Evolutionary conservation across 2,113 vertebrate species (phyloP), one percentile per base, ranked within the genome.

Genomic region (Galemys pyrenaicus): DNA sequence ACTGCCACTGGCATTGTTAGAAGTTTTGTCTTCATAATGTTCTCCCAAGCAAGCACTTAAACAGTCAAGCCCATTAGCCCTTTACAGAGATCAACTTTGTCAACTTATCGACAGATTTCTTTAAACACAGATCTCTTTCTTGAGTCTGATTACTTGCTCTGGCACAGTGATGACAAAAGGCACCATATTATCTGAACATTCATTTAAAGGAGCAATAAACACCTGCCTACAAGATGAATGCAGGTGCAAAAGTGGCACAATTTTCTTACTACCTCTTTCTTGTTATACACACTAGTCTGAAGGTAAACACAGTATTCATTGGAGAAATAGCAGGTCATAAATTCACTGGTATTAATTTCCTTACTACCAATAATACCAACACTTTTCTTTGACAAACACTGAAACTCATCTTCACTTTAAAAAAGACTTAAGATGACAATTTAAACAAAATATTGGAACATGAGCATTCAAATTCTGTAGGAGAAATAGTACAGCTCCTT

Each of bases 11-110:
- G 39, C 67, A 79, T 84, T 80, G 79, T 95, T 79, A 54, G 12
- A 82, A 46, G 9, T 85, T 96, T 87, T 87, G 86, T 95, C 93
- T 95, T 94, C 70, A 46, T 95, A 93, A 91, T 8, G 37, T 22
- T 89, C 80, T 94, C 83, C 84, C 92, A 80, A 65, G 22, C 37
- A 95, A 92, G 89, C 86, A 37, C 62, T 96, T 94, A 80, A 86
- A 89, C 46, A 92, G 74, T 80, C 74, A 84, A 87, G 32, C 17
- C 88, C 89, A 79, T 96, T 96, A 92, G 41, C 79, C 78, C 87
- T 93, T 87, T 91, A 91, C 32, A 81, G 60, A 94, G 65, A 93
- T 78, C 92, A 89, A 81, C 71, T 94, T 68, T 91, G 60, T 93
- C 75, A 73, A 65, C 71, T 65, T 93, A 91, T 51, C 0, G 84